Evolutionary conservation across 2,888 invertebrate species (phyloP).

Genomic region (Campoplex nolae): DNA sequence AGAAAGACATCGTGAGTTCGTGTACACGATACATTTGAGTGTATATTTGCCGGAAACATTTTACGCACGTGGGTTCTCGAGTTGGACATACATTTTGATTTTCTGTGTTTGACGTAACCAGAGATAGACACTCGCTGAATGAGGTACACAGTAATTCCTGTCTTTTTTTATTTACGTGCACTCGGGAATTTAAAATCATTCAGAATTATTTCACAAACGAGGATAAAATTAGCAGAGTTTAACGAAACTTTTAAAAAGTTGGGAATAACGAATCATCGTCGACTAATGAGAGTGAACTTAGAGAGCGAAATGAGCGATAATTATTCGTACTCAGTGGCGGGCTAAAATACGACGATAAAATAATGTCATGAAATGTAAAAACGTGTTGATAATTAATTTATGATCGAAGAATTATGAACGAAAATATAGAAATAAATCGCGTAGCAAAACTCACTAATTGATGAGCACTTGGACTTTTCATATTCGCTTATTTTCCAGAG

Average conservation of each 20-base stretch:
- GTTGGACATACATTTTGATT: background rate
- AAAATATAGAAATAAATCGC: background rate
- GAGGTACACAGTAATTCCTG: no score
- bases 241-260: background rate
- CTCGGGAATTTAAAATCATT: background rate
- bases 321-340: background rate
- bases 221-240: background rate
- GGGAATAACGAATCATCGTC: background rate
- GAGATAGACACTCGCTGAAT: background rate
- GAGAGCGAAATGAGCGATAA: background rate
- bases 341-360: no score
- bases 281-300: background rate
- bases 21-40: background rate
- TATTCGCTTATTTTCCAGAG: conserved; percentile 33
- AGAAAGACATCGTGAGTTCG: conserved; percentile 49
- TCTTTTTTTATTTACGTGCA: no score
- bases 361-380: no score
- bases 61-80: conserved; percentile 33
- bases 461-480: conserved; percentile 70
- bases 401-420: background rate
- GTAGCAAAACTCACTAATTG: conserved; percentile 70
- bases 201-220: background rate
- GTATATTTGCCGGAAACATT: conserved; percentile 23
- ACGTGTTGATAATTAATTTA: background rate
- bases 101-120: background rate